Evolutionary conservation across 2,888 invertebrate species (phyloP), one percentile per base, ranked within the genome.

Genomic region (Erannis defoliaria): DNA sequence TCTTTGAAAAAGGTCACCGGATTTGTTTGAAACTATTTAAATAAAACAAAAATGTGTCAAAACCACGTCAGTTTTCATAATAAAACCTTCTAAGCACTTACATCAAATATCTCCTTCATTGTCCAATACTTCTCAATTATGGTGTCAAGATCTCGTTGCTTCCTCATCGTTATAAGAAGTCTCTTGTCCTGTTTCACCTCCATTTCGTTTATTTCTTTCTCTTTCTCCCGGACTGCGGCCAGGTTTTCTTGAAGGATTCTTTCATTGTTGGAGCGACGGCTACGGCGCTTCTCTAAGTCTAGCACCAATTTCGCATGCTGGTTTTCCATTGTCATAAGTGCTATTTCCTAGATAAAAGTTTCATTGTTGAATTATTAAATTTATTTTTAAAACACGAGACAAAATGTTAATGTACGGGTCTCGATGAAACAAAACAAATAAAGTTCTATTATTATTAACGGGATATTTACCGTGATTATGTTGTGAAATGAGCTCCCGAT

Each of bases 281-380:
- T 92, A 59, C 82, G 85, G 60, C 89, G 90, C 65, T 89, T 92
- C 74, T 95, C 96, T 55, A 94, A 94, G 76, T 95, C 95, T 67
- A 92, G 86, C 77, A 94, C 81, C 59, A 93, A 80, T 66, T 93
- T 94, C 0, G 94, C 94, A 70, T 94, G 94, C 37, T 91, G 87
- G 70, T 95, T 95, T 78, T 95, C 95, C 70, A 93, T 86, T 54
- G 90, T 79, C 62, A 89, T 87, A 38, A 94, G 72, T 4, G 87
- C 72, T 62, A 95, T 87, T 86, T 95, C 95, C 89, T 94, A 77
- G 12, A 45, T 26, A 8, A 19, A 23, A 46, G 10, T 31, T 31
- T 31, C 8, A 16, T 16, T 16, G 1, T 18, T 16, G 10, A 29
- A 29, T 0, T 4, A 5, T 5, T 5, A 6, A n/a, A n/a, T n/a